Conservation (phyloP, 2,888 invertebrate genomes). For the Ectemnius lituratus region DNA sequence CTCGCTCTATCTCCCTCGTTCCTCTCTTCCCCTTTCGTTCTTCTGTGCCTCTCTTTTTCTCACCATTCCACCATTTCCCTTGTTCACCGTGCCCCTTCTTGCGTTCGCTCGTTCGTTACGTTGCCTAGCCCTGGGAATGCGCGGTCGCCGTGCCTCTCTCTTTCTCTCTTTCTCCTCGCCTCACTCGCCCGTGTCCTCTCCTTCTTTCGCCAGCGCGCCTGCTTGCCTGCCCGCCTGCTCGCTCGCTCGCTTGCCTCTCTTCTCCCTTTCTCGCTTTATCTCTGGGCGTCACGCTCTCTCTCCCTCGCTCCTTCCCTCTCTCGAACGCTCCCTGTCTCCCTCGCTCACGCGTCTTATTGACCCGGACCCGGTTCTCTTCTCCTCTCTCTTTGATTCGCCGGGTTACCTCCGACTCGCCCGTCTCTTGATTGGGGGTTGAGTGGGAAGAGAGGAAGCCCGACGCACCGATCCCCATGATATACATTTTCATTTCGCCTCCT, state of each 20-base stretch:
- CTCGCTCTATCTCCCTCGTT: too few species aligned
- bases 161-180: constrained; percentile 57
- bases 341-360: constrained; percentile 77
- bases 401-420: constrained; percentile 61
- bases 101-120: constrained; percentile 68
- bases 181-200: constrained; percentile 46
- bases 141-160: constrained; percentile 71
- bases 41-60: constrained; percentile 47
- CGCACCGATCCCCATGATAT: constrained; percentile 62
- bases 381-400: constrained; percentile 66
- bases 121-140: constrained; percentile 76
- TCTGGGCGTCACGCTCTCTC: constrained; percentile 50
- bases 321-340: constrained; percentile 65
- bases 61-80: constrained; percentile 44
- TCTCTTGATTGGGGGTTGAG: constrained; percentile 57
- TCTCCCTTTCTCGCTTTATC: constrained; percentile 54
- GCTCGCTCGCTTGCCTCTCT: background rate
- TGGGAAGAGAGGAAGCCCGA: constrained; percentile 59
- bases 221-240: constrained; percentile 59
- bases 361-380: constrained; percentile 77
- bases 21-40: constrained; percentile 20
- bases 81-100: constrained; percentile 41
- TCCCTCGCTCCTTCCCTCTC: constrained; percentile 64
- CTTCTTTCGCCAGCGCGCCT: constrained; percentile 66
- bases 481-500: constrained; percentile 65